A percentile compares a stretch with the other conserved stretches of the same genome.
Evolutionary conservation across 1,140 invertebrate species (phyloP).

Genomic region (Drosophila sproati): DNA sequence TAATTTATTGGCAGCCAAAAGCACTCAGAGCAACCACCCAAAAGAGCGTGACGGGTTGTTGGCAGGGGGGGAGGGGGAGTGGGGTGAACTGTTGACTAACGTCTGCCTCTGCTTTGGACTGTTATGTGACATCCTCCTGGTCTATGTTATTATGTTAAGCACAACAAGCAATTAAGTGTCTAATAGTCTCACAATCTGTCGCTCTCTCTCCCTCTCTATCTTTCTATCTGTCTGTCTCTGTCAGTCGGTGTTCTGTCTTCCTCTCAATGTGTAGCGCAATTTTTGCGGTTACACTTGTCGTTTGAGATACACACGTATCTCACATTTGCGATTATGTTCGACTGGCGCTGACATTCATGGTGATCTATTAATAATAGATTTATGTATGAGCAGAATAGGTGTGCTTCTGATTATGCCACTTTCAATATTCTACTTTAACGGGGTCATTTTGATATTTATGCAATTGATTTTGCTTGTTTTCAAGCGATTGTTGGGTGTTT

Average conservation of each 20-base stretch:
- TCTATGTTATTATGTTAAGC: conserved; percentile 76
- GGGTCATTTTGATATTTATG: conserved; percentile 30
- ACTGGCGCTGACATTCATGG: conserved; percentile 9
- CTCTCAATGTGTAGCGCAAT: background rate
- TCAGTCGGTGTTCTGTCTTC: no score
- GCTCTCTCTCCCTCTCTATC: background rate
- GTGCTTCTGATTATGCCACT: conserved; percentile 15
- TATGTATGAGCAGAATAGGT: background rate
- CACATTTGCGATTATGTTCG: conserved; percentile 9
- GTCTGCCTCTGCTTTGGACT: conserved; percentile 32
- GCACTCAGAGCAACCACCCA: conserved; percentile 63
- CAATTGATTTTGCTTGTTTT: conserved; percentile 24
- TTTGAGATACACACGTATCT: conserved; percentile 23
- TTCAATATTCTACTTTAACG: conserved; percentile 29
- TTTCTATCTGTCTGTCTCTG: no score
- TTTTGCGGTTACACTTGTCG: conserved; percentile 20
- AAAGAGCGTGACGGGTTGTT: conserved; percentile 27
- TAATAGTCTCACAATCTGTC: conserved; percentile 33
- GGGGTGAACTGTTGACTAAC: background rate
- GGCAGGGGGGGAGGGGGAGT: background rate
- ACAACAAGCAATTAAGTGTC: conserved; percentile 80
- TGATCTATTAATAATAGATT: conserved; percentile 21
- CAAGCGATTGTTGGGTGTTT: conserved; percentile 1
- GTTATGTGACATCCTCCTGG: conserved; percentile 74
- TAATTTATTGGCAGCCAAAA: conserved; percentile 74